phyloP scores from a whole-genome alignment of 2,113 vertebrate genomes.

The Apaloderma vittatum region DNA sequence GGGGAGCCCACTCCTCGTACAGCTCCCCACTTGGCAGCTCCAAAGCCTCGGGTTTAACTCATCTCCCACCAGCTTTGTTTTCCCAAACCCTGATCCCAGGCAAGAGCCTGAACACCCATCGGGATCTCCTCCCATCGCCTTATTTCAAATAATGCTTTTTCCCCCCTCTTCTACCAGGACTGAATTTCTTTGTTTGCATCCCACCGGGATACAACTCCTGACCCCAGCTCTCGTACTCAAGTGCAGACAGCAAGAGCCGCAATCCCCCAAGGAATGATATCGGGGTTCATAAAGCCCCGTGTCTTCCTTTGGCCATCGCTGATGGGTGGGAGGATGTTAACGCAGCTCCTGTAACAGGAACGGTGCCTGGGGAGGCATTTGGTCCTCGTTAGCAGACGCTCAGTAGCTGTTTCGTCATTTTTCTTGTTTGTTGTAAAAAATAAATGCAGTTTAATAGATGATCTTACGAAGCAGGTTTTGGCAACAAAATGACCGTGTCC shows the following conservation, averaged over 20 bases:
- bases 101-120: neutral
- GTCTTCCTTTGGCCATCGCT: neutral
- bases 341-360: constrained; percentile 52
- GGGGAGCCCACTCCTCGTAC: neutral
- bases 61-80: neutral
- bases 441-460: constrained; percentile 81
- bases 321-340: constrained; percentile 22
- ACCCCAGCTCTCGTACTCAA: neutral
- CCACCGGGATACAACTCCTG: neutral
- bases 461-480: constrained; percentile 78
- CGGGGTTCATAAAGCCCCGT: neutral
- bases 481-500: constrained; percentile 73
- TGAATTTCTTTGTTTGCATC: neutral
- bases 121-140: neutral
- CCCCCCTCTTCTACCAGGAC: too few species aligned
- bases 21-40: neutral
- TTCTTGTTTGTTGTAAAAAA: constrained; percentile 84
- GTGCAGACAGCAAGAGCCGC: neutral
- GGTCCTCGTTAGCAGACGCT: constrained; percentile 73
- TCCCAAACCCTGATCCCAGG: neutral
- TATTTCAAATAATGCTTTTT: neutral
- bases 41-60: neutral
- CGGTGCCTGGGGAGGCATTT: constrained; percentile 65
- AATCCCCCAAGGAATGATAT: neutral
- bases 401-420: constrained; percentile 80